Conservation (phyloP, 2,888 invertebrate genomes). For the Chymomyza procnemis region DNA sequence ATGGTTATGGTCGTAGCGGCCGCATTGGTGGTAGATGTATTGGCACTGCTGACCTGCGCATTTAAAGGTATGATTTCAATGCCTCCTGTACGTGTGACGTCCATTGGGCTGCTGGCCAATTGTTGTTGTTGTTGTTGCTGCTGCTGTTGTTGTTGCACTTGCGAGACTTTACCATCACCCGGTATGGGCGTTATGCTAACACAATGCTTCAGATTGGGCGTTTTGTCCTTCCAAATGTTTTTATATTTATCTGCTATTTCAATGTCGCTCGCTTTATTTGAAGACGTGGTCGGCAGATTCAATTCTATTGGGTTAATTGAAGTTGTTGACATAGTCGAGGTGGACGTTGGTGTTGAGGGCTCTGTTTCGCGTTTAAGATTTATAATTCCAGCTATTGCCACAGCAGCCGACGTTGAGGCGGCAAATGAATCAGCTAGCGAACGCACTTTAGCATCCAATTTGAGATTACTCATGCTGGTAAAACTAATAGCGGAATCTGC, state of each 20-base stretch:
- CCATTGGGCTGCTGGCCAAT: conserved; percentile 17
- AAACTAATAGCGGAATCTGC: conserved; percentile 27
- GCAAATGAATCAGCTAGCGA: conserved; percentile 56
- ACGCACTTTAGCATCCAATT: conserved; percentile 61
- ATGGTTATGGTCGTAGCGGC: conserved; percentile 90
- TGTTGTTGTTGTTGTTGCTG: conserved; percentile 18
- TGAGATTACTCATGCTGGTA: conserved; percentile 42
- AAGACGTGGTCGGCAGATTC: conserved; percentile 17
- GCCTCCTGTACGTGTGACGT: conserved; percentile 48
- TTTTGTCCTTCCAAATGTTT: conserved; percentile 78
- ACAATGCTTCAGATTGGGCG: conserved; percentile 72
- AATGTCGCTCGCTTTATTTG: conserved; percentile 45
- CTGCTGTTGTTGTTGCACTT: conserved; percentile 12
- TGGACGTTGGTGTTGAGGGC: conserved; percentile 30
- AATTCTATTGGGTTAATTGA: conserved; percentile 1
- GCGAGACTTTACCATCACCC: conserved; percentile 38
- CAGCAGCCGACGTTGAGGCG: conserved; percentile 69
- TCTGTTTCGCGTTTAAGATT: conserved; percentile 59
- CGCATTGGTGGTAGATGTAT: conserved; percentile 80
- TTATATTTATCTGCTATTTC: conserved; percentile 77
- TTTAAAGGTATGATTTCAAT: conserved; percentile 92
- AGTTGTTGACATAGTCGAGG: conserved; percentile 33
- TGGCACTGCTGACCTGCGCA: conserved; percentile 69
- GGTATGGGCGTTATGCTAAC: conserved; percentile 77
- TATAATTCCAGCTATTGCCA: conserved; percentile 54